Percentiles rank a stretch among this genome's conserved stretches.
Evolutionary conservation across 2,888 invertebrate species (phyloP).

Genomic region (Sphaerophoria rueppellii): DNA sequence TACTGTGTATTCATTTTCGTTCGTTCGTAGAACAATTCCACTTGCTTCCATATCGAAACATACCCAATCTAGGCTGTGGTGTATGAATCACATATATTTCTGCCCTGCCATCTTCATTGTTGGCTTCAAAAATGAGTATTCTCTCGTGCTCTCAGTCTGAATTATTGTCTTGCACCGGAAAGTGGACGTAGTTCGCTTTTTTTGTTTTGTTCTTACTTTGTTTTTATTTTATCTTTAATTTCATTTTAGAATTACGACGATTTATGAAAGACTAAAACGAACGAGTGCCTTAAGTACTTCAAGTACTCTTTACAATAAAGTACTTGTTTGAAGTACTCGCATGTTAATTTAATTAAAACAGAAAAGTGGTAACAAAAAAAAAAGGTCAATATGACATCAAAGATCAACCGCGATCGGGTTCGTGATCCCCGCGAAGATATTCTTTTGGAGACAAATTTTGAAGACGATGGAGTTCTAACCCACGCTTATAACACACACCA

Average conservation of each 20-base stretch:
- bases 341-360: neutral
- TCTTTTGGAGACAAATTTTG: constrained; percentile 82
- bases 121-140: neutral
- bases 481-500: constrained; percentile 81
- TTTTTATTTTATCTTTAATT: constrained; percentile 43
- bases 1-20: constrained; percentile 17
- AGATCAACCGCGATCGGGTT: constrained; percentile 79
- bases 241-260: constrained; percentile 53
- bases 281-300: neutral
- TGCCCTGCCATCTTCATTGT: neutral
- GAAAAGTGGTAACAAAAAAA: neutral
- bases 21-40: constrained; percentile 28
- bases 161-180: constrained; percentile 59
- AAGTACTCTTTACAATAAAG: constrained; percentile 1
- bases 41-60: constrained; percentile 2
- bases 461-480: constrained; percentile 82
- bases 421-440: constrained; percentile 82
- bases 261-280: constrained; percentile 37
- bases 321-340: neutral
- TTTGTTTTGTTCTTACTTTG: constrained; percentile 30
- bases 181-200: constrained; percentile 44
- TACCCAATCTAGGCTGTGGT: constrained; percentile 4
- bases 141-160: constrained; percentile 51
- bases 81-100: constrained; percentile 47
- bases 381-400: constrained; percentile 43